Evolutionary conservation across 2,113 vertebrate species (phyloP).

Genomic region (Synodontis membranacea): DNA sequence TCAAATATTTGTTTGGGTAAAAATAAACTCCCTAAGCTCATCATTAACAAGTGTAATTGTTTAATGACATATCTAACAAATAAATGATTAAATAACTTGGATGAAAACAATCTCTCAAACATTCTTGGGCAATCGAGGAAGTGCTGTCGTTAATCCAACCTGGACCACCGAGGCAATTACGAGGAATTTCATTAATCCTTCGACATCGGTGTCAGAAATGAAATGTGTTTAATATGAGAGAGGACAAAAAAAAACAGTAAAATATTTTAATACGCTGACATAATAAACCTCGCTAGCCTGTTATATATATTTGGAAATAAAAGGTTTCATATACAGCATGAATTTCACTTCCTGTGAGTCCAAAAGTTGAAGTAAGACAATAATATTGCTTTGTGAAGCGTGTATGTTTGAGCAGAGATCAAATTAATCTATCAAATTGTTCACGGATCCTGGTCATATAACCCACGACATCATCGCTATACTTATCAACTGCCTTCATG

Average conservation of each 20-base stretch:
- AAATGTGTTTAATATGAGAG: neutral
- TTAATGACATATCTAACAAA: neutral
- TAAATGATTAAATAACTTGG: neutral
- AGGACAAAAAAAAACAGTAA: neutral
- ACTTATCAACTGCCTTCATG: neutral
- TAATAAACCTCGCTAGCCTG: neutral
- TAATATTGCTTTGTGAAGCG: neutral
- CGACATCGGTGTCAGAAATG: neutral
- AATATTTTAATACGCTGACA: neutral
- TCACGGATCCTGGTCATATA: neutral
- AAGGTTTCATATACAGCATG: neutral
- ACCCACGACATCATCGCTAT: neutral
- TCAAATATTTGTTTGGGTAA: neutral
- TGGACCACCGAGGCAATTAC: conserved; percentile 34
- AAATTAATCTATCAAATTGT: no score
- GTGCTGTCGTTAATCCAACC: neutral
- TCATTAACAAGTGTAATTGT: neutral
- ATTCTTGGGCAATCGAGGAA: neutral
- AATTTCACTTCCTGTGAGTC: neutral
- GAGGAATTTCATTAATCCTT: conserved; percentile 56
- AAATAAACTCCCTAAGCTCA: neutral
- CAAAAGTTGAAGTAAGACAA: neutral
- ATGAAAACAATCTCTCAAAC: neutral
- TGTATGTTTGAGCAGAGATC: neutral
- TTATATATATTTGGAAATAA: neutral